These are phyloP conservation scores for Stegophylla sp. DNA, from an alignment of 2,888 invertebrate species.

Conservation along the genomic window DNA sequence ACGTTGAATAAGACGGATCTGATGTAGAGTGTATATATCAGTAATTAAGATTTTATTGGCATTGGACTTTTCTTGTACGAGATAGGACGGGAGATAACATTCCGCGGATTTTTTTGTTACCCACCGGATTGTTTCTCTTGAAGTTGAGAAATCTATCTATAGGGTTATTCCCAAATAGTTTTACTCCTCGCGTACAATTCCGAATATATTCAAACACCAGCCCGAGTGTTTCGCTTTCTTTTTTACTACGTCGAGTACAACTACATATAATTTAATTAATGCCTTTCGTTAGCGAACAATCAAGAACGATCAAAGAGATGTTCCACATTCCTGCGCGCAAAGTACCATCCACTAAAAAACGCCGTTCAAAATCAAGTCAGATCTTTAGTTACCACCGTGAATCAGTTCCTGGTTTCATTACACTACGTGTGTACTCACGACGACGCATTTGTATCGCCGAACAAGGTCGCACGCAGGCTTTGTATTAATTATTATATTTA, in stretches of 20 bases:
- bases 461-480: slow-evolving; percentile 39
- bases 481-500: slow-evolving; percentile 51
- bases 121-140: too few relatives aligned
- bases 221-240: not conserved
- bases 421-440: slow-evolving; percentile 17
- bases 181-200: too few relatives aligned
- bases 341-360: not conserved
- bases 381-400: not conserved
- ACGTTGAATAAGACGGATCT: too few relatives aligned
- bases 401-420: slow-evolving; percentile 39
- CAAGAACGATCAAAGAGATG: not conserved
- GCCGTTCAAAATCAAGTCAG: not conserved
- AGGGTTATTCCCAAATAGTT: too few relatives aligned
- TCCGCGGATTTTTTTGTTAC: too few relatives aligned
- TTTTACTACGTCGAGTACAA: not conserved
- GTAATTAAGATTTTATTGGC: too few relatives aligned
- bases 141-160: too few relatives aligned
- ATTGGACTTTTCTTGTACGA: too few relatives aligned
- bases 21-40: too few relatives aligned
- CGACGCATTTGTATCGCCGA: slow-evolving; percentile 31
- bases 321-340: not conserved
- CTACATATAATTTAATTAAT: not conserved
- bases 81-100: too few relatives aligned
- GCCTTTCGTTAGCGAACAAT: not conserved
- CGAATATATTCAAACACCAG: not conserved